Evolutionary conservation across 2,888 invertebrate genomes (phyloP), one percentile per base, ranked within the genome.

Genomic region (Apomyelois bistriatella): DNA sequence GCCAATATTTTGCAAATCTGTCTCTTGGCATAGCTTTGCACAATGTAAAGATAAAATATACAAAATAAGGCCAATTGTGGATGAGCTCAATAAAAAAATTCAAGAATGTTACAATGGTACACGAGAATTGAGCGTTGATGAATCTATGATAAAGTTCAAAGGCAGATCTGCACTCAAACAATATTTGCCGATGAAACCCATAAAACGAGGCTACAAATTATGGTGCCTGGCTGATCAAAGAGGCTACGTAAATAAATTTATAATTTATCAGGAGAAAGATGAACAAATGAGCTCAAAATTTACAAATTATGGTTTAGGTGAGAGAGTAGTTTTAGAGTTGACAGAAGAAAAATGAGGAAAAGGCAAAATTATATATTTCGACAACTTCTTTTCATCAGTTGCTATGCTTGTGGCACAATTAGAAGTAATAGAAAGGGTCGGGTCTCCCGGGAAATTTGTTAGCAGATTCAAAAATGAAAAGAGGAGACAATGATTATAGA

Each of bases 111-210:
- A 59, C 56, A 15, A 59, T 64, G 61, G 60, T 50, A 60, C 61
- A 53, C 50, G 63, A 32, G 57, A 61, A 57, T 47, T 64, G 54
- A 61, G 60, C 58, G 59, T 61, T 53, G 63, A 62, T 59, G 61
- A 62, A 49, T 64, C 63, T 35, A 62, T 64, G 22, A 22, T 22
- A 22, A 22, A 22, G 22, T 22, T 22, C 22, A 22, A 22, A 22
- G 22, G 22, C 62, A 56, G 60, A 49, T 58, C 57, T 50, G 57
- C 54, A 15, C 47, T 71, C 37, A 70, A 67, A 58, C 69, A 72
- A 56, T 73, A 67, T 60, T 61, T 72, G 50, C 70, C 68, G 35
- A 65, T 63, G 51, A 72, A 74, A 59, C 67, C 68, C 15, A 66
- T 66, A 56, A 72, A 72, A 61, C 57, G 72, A 17, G 72, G 72